A percentile compares a stretch with the other conserved stretches of the same genome.
Conservation (phyloP, 2,113 vertebrate species). For the Ophiodon elongatus region DNA sequence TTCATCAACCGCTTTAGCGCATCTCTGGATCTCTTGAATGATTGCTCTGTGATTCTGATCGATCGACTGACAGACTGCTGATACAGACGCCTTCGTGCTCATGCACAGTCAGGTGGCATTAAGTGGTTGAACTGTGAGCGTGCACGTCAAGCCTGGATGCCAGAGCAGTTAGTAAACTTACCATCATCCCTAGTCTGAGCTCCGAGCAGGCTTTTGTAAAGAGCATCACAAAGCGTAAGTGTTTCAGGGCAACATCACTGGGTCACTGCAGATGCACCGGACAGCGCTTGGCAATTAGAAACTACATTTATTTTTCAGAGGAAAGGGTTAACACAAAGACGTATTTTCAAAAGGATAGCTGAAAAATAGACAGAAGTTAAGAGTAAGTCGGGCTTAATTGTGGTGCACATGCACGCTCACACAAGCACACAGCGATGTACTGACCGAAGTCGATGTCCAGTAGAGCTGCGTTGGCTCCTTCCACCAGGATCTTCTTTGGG, state of each 20-base stretch:
- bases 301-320: slow-evolving; percentile 21
- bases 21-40: neutral
- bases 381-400: neutral
- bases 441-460: slow-evolving; percentile 98
- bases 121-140: slow-evolving; percentile 46
- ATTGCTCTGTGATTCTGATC: slow-evolving; percentile 8
- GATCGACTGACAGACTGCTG: slow-evolving; percentile 20
- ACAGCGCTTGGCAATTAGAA: slow-evolving; percentile 16
- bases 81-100: slow-evolving; percentile 54
- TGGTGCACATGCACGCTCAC: neutral
- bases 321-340: neutral
- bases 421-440: slow-evolving; percentile 50
- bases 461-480: slow-evolving; percentile 96
- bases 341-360: neutral
- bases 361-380: slow-evolving; percentile 4
- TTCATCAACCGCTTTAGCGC: neutral
- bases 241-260: slow-evolving; percentile 30
- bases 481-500: slow-evolving; percentile 96
- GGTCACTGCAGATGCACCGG: slow-evolving; percentile 18
- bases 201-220: slow-evolving; percentile 67
- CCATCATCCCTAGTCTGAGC: slow-evolving; percentile 35
- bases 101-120: slow-evolving; percentile 61
- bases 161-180: slow-evolving; percentile 58
- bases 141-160: slow-evolving; percentile 45
- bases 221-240: slow-evolving; percentile 59